Percentiles rank a stretch among this genome's conserved stretches.
These are phyloP conservation scores for Sycophila sp. DNA, from an alignment of 1,140 invertebrate species.

Conservation along the genomic window DNA sequence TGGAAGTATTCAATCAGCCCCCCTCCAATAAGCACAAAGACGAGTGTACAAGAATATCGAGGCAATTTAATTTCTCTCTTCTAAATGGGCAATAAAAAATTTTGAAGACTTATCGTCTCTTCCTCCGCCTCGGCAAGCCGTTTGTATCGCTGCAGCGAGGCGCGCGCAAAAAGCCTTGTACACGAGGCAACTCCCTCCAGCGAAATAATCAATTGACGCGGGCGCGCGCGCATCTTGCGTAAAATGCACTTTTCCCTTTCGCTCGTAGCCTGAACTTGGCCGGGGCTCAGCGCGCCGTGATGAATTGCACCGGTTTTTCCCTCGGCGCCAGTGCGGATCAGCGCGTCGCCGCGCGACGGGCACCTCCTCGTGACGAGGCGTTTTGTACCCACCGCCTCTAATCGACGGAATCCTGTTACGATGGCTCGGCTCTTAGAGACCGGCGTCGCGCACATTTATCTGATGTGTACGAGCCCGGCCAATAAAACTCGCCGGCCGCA, in stretches of 20 bases:
- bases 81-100: too few relatives aligned
- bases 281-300: neutral
- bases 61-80: too few relatives aligned
- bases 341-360: too few relatives aligned
- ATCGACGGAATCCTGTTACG: neutral
- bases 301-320: constrained; percentile 6
- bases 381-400: neutral
- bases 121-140: too few relatives aligned
- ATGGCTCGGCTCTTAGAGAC: too few relatives aligned
- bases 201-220: too few relatives aligned
- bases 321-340: neutral
- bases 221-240: neutral
- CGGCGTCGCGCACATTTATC: too few relatives aligned
- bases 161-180: neutral
- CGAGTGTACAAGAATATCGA: too few relatives aligned
- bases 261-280: constrained; percentile 40
- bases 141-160: too few relatives aligned
- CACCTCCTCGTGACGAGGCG: constrained; percentile 10
- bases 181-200: neutral
- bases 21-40: too few relatives aligned
- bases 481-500: neutral
- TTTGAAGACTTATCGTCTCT: too few relatives aligned
- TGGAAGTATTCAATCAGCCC: too few relatives aligned
- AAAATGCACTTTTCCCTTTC: constrained; percentile 21
- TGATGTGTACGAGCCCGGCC: neutral